These are phyloP conservation scores for Cerastis rubricosa DNA, from an alignment of 2,888 invertebrate species.

Conservation along the genomic window DNA sequence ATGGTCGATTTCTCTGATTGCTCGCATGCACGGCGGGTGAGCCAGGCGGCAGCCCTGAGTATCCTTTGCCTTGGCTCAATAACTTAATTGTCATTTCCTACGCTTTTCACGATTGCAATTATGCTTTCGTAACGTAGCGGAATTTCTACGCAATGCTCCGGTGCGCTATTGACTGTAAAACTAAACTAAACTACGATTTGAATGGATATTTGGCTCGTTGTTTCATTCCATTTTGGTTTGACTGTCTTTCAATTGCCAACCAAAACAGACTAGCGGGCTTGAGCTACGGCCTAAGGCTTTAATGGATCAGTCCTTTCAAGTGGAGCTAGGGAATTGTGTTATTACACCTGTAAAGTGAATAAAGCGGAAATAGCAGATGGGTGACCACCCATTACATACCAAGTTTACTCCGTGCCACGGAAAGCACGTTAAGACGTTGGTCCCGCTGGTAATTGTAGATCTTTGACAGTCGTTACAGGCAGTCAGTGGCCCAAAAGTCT, in stretches of 20 bases:
- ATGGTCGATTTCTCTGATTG: slow-evolving; percentile 47
- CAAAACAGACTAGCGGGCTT: not conserved
- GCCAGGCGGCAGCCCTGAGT: slow-evolving; percentile 58
- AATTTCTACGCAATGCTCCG: slow-evolving; percentile 45
- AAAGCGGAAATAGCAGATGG: not conserved
- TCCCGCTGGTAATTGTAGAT: too few relatives aligned
- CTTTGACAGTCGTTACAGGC: too few relatives aligned
- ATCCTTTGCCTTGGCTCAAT: slow-evolving; percentile 70
- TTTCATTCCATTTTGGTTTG: not conserved
- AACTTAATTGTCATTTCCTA: slow-evolving; percentile 66
- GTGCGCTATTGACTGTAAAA: slow-evolving; percentile 32
- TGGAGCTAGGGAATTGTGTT: not conserved
- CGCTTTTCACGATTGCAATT: slow-evolving; percentile 67
- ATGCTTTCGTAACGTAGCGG: slow-evolving; percentile 61
- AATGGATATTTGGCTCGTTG: slow-evolving; percentile 7
- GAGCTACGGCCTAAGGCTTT: not conserved
- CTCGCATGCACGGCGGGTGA: not conserved
- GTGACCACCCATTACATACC: too few relatives aligned
- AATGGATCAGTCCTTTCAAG: not conserved
- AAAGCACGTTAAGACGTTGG: too few relatives aligned
- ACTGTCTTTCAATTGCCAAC: not conserved
- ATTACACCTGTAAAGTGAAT: not conserved
- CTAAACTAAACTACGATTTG: not conserved
- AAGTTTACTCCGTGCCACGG: too few relatives aligned
- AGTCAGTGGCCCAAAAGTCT: too few relatives aligned